Evolutionary conservation across 2,113 vertebrate species (phyloP), one percentile per base, ranked within the genome.

Genomic region (Sturnira hondurensis): DNA sequence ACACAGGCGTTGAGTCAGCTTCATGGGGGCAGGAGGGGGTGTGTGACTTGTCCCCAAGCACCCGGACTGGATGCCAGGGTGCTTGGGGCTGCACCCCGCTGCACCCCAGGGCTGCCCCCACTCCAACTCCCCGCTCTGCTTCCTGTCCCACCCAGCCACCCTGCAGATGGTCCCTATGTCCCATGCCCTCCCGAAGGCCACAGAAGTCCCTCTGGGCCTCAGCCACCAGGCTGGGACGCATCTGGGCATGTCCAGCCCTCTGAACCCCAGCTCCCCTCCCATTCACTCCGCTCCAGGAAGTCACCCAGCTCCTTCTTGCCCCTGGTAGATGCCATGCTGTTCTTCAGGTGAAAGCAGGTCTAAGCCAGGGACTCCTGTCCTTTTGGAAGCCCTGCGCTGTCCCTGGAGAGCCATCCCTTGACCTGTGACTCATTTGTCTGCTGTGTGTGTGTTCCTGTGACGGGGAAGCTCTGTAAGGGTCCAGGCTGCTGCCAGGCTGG

Each of bases 1-100:
- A 13, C 41, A 4, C 0, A 1, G 8, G 13, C 5, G 47, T 11
- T 11, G 16, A 22, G 3, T 7, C 8, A 1, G 4, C 7, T 1
- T 3, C 2, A 6, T 0, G n/a, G 11, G 26, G 22, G 26, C 5
- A 8, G 43, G 43, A 4, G 8, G 7, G n/a, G 11, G 33, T 17
- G 20, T 5, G 47, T 2, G 5, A 4, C 19, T 20, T 20, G 85
- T 31, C 28, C 22, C 70, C 20, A 2, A 3, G 16, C 8, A 16
- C 52, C 36, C 14, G 0, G 9, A 22, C 13, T 4, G 11, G 31
- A 3, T 31, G 3, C 65, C 33, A 33, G 15, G 16, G 20, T 3
- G 22, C 33, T 1, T 0, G n/a, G n/a, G n/a, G n/a, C n/a, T n/a
- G n/a, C n/a, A n/a, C n/a, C n/a, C n/a, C n/a, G n/a, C n/a, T n/a